Evolutionary conservation across 2,797 vertebrate species (phyloP).

Genomic region (Squalus acanthias): DNA sequence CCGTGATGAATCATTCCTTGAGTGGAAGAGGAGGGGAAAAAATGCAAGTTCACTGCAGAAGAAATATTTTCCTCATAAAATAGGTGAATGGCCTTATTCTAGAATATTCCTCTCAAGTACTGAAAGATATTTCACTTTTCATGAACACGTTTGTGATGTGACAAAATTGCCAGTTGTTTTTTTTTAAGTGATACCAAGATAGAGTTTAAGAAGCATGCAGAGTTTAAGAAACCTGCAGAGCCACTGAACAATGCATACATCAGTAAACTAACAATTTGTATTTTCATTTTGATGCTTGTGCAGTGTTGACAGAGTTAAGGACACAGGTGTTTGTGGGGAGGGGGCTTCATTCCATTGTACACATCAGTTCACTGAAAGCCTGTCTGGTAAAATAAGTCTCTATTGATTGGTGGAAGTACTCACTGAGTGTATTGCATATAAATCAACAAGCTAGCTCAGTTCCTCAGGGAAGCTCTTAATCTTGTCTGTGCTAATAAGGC

Average conservation of each 20-base stretch:
- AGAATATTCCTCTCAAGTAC: not conserved
- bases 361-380: slow-evolving; percentile 39
- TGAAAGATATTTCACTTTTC: not conserved
- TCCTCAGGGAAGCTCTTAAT: slow-evolving; percentile 42
- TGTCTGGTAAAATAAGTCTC: slow-evolving; percentile 40
- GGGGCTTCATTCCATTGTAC: not conserved
- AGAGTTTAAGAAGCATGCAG: too few species aligned
- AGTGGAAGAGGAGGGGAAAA: not conserved
- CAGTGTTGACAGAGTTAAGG: not conserved
- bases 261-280: not conserved
- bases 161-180: not conserved
- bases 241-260: not conserved
- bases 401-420: slow-evolving; percentile 42
- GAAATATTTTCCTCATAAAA: not conserved
- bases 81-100: not conserved
- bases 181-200: not conserved
- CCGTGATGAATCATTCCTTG: not conserved
- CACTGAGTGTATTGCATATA: slow-evolving; percentile 49
- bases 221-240: too few species aligned
- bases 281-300: not conserved
- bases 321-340: too few species aligned
- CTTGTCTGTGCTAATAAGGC: slow-evolving; percentile 40
- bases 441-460: slow-evolving; percentile 42
- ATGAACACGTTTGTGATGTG: not conserved
- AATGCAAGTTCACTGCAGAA: not conserved